Percentiles rank a stretch among this genome's conserved stretches.
Conservation (phyloP, 2,888 invertebrate genomes). For the Bugulina stolonifera region DNA sequence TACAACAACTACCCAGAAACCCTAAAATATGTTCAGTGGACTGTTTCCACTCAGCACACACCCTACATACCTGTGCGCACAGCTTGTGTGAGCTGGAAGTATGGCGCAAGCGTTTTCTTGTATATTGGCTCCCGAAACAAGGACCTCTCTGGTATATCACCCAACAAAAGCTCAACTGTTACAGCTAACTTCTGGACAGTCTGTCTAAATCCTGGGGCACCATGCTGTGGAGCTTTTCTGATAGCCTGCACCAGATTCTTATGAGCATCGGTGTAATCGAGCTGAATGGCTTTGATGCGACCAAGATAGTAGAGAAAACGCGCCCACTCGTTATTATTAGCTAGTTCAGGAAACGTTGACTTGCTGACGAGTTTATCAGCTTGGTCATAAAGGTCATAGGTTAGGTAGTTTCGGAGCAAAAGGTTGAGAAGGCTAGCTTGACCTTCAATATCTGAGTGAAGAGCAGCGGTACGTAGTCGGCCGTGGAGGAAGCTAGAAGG, state of each 20-base stretch:
- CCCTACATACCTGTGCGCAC: conserved; percentile 31
- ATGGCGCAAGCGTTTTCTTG: conserved; percentile 82
- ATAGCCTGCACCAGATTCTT: conserved; percentile 87
- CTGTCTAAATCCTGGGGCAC: conserved; percentile 97
- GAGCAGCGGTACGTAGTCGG: conserved; percentile 84
- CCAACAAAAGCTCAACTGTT: conserved; percentile 86
- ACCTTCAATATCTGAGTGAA: conserved; percentile 92
- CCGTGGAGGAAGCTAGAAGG: conserved; percentile 65
- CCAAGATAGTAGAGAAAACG: conserved; percentile 91
- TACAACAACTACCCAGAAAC: too few species aligned
- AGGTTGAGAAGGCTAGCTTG: conserved; percentile 95
- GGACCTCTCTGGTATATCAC: conserved; percentile 94
- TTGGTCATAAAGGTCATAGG: conserved; percentile 91
- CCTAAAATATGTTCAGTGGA: too few species aligned
- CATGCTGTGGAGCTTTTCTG: conserved; percentile 93
- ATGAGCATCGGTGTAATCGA: conserved; percentile 95
- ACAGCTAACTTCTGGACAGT: conserved; percentile 88
- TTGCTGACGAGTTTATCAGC: conserved; percentile 94
- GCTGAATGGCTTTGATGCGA: conserved; percentile 92
- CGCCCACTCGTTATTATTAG: conserved; percentile 98
- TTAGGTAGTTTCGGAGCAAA: conserved; percentile 85
- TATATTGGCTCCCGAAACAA: conserved; percentile 87
- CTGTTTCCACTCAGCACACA: background rate
- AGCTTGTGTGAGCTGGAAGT: conserved; percentile 89
- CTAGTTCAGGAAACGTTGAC: conserved; percentile 90